Base-by-base conservation (phyloP, 2,888 invertebrate genomes). In the Alitta virens region DNA sequence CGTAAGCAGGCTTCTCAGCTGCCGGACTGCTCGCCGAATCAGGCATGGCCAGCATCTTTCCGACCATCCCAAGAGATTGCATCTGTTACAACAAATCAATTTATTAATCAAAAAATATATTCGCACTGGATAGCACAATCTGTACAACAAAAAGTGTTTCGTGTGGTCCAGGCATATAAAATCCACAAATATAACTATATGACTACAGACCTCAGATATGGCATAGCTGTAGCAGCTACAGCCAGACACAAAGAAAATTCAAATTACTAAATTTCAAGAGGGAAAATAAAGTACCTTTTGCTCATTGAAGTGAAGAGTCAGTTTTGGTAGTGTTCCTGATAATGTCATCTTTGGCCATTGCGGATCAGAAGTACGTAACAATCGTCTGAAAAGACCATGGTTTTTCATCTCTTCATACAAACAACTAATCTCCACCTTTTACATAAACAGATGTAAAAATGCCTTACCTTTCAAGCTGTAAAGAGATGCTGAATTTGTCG, bases 301-400 rank as follows among this genome's bases (percentile, higher is more conserved):
- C 80, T 96, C 95, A 83, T 92, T 94, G 52, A 96, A 86, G 82
- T 96, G 96, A 56, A 90, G 90, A 40, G 92, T 90, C 21, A 96
- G 85, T 79, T 90, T 89, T 0, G 95, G 94, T 71, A 96, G 85
- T 67, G 90, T 91, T 53, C 93, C 95, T 68, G 90, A 88, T 46
- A 95, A 83, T 46, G 91, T 91, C 26, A 91, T 85, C 65, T 89
- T 89, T 1, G 96, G 95, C 85, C 90, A 94, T 76, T 89, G 88
- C 1, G 94, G 93, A 85, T 94, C 94, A 50, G 86, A 84, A 2
- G 93, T 93, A 71, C 88, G 87, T 46, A 95, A 88, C 71, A 91
- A 87, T 68, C 94, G 86, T 60, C 93, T 81, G 21, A 46, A 46
- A 46, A 5, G 16, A 12, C 16, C 9, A 12, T 16, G 16, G 16